Conservation (phyloP, 2,113 vertebrate genomes). For the Aptenodytes patagonicus region DNA sequence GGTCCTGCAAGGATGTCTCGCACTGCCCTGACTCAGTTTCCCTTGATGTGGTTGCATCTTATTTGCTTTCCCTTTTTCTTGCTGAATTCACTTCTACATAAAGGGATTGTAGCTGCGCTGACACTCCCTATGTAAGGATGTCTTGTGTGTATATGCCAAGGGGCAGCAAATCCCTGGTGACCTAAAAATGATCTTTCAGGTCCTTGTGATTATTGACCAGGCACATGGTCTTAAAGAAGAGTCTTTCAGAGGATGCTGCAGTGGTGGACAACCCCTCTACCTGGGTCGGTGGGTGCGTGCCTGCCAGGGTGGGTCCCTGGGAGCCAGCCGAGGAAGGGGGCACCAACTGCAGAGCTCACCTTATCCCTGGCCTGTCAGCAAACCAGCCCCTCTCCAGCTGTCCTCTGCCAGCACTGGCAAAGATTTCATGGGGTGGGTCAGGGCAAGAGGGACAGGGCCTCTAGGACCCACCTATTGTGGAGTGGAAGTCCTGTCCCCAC, state of each 20-base stretch:
- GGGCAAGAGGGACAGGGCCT: neutral
- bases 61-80: neutral
- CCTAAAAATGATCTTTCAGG: neutral
- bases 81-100: neutral
- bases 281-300: accelerated
- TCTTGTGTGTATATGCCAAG: neutral
- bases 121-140: neutral
- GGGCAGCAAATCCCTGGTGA: neutral
- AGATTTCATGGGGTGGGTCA: neutral
- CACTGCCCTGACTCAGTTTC: neutral
- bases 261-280: neutral
- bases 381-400: neutral
- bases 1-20: neutral
- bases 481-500: neutral
- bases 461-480: neutral
- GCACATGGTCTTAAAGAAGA: neutral
- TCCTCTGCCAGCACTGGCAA: neutral
- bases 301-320: accelerated
- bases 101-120: neutral
- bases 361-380: neutral
- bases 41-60: neutral
- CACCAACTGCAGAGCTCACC: neutral
- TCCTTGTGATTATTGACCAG: neutral
- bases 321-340: neutral
- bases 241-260: neutral